Percentiles rank a stretch among this genome's conserved stretches.
Evolutionary conservation across 2,113 vertebrate species (phyloP).

Genomic region (Callipepla squamata): DNA sequence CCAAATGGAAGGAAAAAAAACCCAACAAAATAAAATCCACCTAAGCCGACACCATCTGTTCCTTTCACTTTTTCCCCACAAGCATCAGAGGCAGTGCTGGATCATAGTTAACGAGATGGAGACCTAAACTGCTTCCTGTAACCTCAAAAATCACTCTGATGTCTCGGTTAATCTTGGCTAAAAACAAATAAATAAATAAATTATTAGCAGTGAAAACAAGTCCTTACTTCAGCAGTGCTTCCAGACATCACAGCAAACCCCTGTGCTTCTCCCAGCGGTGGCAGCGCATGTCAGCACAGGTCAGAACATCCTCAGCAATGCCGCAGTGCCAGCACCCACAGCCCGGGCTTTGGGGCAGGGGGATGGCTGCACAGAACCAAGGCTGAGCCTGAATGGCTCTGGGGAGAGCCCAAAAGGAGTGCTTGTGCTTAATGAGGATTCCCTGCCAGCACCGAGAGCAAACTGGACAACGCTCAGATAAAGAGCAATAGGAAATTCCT

Average conservation of each 20-base stretch:
- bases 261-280: conserved; percentile 10
- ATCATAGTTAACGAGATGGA: neutral
- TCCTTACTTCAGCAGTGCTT: conserved; percentile 25
- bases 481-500: neutral
- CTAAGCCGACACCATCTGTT: neutral
- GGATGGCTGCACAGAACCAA: neutral
- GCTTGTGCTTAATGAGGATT: neutral
- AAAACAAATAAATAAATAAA: neutral
- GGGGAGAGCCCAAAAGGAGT: neutral
- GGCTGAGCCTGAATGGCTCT: neutral
- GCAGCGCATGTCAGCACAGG: conserved; percentile 5
- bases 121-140: conserved; percentile 21
- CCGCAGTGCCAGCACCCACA: neutral
- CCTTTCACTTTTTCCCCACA: neutral
- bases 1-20: neutral
- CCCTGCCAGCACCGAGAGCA: rapidly evolving
- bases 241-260: neutral
- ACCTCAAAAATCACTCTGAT: conserved; percentile 26
- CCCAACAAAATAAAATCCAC: neutral
- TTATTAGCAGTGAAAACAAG: conserved; percentile 40
- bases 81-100: neutral
- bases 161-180: conserved; percentile 21
- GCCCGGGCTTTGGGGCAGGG: neutral
- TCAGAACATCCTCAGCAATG: neutral
- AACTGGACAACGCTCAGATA: neutral